Evolutionary conservation across 2,113 vertebrate species (phyloP).

Genomic region (Xiphorhynchus elegans): DNA sequence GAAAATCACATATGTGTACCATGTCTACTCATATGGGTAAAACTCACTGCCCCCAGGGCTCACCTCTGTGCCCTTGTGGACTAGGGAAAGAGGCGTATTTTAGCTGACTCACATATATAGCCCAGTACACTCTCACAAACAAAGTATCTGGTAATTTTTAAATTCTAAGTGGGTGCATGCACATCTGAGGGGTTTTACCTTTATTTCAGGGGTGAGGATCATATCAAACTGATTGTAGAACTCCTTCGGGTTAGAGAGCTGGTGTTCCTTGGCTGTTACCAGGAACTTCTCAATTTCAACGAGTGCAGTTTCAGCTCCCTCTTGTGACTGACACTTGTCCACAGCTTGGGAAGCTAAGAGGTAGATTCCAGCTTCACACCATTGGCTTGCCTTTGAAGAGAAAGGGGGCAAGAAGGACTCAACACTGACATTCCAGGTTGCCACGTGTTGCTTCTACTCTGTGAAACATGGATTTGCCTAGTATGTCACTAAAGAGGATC

Average conservation of each 20-base stretch:
- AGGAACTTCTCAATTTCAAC: constrained; percentile 88
- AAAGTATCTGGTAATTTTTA: neutral
- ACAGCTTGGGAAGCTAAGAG: constrained; percentile 94
- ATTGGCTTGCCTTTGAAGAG: constrained; percentile 85
- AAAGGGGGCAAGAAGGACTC: neutral
- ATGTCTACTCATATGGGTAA: neutral
- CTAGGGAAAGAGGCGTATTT: neutral
- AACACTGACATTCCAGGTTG: neutral
- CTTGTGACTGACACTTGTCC: constrained; percentile 95
- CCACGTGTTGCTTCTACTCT: neutral
- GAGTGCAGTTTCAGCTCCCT: constrained; percentile 90
- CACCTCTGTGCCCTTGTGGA: neutral
- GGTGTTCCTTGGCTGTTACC: constrained; percentile 82
- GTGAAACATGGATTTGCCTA: neutral
- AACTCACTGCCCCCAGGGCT: neutral
- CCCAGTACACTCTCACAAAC: neutral
- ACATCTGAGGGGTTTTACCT: constrained; percentile 74
- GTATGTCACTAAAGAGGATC: neutral
- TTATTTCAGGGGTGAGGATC: constrained; percentile 84
- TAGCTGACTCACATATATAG: neutral
- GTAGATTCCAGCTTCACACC: constrained; percentile 94
- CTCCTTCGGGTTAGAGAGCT: constrained; percentile 83
- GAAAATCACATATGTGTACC: neutral
- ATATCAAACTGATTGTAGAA: constrained; percentile 90
- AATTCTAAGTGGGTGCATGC: neutral